These are phyloP conservation scores for Phalacrocorax pelagicus DNA, from an alignment of 2,113 vertebrate species.

Conservation along the genomic window DNA sequence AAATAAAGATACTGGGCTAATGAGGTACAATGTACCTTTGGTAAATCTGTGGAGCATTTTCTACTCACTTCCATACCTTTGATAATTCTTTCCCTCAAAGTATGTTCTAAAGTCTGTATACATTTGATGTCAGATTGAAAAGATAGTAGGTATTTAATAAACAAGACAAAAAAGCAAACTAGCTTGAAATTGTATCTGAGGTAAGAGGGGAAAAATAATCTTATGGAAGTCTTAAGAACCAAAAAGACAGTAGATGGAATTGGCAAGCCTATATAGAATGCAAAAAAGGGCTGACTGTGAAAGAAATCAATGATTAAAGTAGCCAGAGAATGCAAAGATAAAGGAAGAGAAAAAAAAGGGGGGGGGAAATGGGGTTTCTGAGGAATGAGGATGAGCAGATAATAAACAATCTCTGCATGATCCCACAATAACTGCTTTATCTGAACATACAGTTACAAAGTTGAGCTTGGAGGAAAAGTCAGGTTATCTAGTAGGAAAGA, in stretches of 20 bases:
- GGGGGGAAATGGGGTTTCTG: accelerated
- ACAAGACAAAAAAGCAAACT: neutral
- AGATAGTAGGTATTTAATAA: neutral
- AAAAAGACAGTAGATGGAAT: neutral
- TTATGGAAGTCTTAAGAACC: neutral
- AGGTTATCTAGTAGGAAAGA: neutral
- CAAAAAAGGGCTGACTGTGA: neutral
- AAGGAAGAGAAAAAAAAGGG: neutral
- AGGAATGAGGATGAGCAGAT: neutral
- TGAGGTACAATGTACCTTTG: neutral
- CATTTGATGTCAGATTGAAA: neutral
- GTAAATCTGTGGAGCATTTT: neutral
- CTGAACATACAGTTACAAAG: neutral
- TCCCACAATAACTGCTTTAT: neutral
- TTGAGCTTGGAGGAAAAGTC: neutral
- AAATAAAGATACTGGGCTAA: neutral
- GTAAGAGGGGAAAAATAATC: neutral
- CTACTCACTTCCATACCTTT: neutral
- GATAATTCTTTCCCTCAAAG: neutral
- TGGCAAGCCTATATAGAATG: neutral
- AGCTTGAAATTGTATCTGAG: neutral
- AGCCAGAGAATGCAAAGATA: neutral
- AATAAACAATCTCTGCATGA: neutral
- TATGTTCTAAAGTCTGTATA: neutral
- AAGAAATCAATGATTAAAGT: neutral